phyloP scores from a whole-genome alignment of 2,888 invertebrate species.

The Idaea straminata region DNA sequence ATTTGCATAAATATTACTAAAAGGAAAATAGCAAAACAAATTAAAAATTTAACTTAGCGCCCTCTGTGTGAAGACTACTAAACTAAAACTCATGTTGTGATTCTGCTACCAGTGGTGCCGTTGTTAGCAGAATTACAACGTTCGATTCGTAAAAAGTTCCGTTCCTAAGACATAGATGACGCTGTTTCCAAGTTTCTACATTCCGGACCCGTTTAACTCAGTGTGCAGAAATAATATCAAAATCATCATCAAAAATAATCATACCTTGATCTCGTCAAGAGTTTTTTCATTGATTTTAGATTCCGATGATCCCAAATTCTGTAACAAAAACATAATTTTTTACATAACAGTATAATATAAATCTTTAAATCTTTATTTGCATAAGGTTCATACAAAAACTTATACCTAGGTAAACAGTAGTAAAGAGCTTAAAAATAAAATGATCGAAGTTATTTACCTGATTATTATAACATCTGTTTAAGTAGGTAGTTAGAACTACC shows the following conservation, averaged over 20 bases:
- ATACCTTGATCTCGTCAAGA: slow-evolving; percentile 73
- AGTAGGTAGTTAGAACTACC: too few relatives aligned
- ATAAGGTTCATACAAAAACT: too few relatives aligned
- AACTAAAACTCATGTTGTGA: background rate
- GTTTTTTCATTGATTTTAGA: slow-evolving; percentile 64
- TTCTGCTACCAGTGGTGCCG: background rate
- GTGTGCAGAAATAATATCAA: background rate
- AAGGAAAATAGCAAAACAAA: background rate
- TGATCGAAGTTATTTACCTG: too few relatives aligned
- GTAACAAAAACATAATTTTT: slow-evolving; percentile 38
- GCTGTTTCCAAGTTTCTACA: slow-evolving; percentile 16
- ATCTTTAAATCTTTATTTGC: too few relatives aligned
- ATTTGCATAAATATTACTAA: background rate
- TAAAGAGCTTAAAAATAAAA: too few relatives aligned
- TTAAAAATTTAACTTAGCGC: background rate
- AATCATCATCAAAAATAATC: background rate
- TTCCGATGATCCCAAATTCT: slow-evolving; percentile 65
- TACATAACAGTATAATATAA: too few relatives aligned
- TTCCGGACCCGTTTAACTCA: background rate
- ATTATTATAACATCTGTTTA: too few relatives aligned
- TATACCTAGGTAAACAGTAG: too few relatives aligned
- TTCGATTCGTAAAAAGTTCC: background rate
- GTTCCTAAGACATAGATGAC: slow-evolving; percentile 38
- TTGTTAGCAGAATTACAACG: background rate
- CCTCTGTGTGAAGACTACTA: background rate